Base-by-base conservation (phyloP, 2,113 vertebrate genomes). In the Philantomba maxwellii region DNA sequence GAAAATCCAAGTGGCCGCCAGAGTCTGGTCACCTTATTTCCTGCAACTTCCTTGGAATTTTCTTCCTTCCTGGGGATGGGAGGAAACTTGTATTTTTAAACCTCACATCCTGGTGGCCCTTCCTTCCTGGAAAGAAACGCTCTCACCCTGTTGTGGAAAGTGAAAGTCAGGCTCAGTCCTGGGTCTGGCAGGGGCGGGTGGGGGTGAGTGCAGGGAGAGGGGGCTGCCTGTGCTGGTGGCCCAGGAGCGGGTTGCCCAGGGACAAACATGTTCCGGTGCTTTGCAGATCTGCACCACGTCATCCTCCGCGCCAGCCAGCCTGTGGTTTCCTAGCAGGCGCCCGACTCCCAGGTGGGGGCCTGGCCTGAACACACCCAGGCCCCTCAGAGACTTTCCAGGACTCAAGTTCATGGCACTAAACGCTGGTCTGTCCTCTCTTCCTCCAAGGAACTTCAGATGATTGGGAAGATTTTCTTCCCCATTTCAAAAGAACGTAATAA, bases 341-440 rank as follows among this genome's bases (percentile, higher is more conserved):
- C 14, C 57, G 0, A 25, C 17, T 26, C 47, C 78, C 36, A 6
- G 83, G 39, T 26, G 25, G 60, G 36, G 53, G 25, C 17, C 55
- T 3, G 11, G 30, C 36, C 60, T 26, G 36, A 33, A n/a, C 28
- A 16, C 26, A 6, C 8, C 70, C 30, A 9, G 8, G 53, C 9
- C 26, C 39, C 26, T 43, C 1, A 2, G 7, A 83, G 77, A 60
- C 23, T 57, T 43, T 36, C 82, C 30, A 66, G 62, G 62, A 62
- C 36, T 51, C 30, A n/a, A 97, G 89, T 60, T 49, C 16, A 0
- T 36, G 91, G 62, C 55, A 55, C 80, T 64, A 92, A 97, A 85
- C 87, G 17, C 96, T 91, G 90, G 57, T 57, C 94, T 97, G 89
- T 96, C 89, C 91, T 98, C 70, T 96, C 73, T 95, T 97, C 85